phyloP scores from a whole-genome alignment of 1,140 invertebrate genomes.

The Octopus sinensis region DNA sequence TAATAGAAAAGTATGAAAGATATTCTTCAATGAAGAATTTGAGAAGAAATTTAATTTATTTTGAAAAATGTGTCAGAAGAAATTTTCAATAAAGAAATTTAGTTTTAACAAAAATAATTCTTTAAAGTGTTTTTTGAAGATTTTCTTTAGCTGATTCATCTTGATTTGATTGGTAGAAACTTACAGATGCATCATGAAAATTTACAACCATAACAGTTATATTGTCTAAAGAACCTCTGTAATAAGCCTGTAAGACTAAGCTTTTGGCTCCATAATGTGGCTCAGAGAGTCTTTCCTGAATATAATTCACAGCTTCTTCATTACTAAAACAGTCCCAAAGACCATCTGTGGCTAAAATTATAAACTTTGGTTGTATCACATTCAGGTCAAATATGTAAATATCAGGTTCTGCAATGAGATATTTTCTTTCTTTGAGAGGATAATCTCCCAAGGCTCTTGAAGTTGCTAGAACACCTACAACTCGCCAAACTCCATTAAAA shows the following conservation, averaged over 20 bases:
- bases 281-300: slow-evolving; percentile 67
- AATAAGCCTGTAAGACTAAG: slow-evolving; percentile 84
- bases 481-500: slow-evolving; percentile 94
- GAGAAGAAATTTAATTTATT: too few relatives aligned
- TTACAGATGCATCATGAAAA: slow-evolving; percentile 59
- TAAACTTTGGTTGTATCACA: slow-evolving; percentile 75
- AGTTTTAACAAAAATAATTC: too few relatives aligned
- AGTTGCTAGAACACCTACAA: slow-evolving; percentile 91
- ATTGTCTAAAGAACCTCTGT: slow-evolving; percentile 89
- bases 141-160: not conserved
- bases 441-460: slow-evolving; percentile 92
- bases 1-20: too few relatives aligned
- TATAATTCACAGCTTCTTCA: slow-evolving; percentile 83
- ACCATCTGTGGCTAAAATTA: slow-evolving; percentile 90
- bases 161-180: not conserved
- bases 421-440: slow-evolving; percentile 87
- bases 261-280: slow-evolving; percentile 84
- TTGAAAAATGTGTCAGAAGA: too few relatives aligned
- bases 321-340: slow-evolving; percentile 94
- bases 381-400: slow-evolving; percentile 83
- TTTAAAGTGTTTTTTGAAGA: too few relatives aligned
- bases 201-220: slow-evolving; percentile 91
- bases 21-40: too few relatives aligned
- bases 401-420: slow-evolving; percentile 92
- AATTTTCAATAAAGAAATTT: too few relatives aligned